Evolutionary conservation across 2,888 invertebrate species (phyloP).

Genomic region (Caenorhabditis auriculariae): DNA sequence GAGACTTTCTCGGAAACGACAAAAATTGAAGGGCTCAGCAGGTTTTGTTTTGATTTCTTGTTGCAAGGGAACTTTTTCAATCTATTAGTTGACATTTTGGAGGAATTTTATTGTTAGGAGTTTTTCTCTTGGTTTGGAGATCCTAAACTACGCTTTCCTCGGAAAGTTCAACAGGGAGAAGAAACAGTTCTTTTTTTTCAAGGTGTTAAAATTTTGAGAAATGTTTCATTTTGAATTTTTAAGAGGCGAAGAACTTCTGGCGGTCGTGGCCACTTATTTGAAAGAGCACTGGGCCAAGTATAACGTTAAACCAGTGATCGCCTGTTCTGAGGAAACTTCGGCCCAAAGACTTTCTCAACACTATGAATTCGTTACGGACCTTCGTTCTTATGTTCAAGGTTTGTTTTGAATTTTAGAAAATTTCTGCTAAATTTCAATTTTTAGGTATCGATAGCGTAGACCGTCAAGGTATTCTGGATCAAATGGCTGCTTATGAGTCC

Average conservation of each 20-base stretch:
- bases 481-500: conserved; percentile 69
- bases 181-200: too few relatives aligned
- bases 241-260: conserved; percentile 35
- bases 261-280: conserved; percentile 30
- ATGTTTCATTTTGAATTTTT: too few relatives aligned
- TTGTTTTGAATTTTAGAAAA: not conserved
- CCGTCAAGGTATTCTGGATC: conserved; percentile 80
- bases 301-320: conserved; percentile 31
- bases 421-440: conserved; percentile 2
- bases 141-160: too few relatives aligned
- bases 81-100: too few relatives aligned
- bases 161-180: too few relatives aligned
- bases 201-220: too few relatives aligned
- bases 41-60: not conserved
- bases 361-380: conserved; percentile 13
- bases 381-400: too few relatives aligned
- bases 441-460: conserved; percentile 63
- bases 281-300: conserved; percentile 35
- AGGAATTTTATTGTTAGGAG: too few relatives aligned
- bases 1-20: conserved; percentile 74
- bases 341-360: conserved; percentile 14
- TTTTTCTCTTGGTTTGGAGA: too few relatives aligned
- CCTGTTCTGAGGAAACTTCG: conserved; percentile 39
- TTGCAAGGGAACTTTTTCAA: too few relatives aligned
- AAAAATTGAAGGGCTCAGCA: conserved; percentile 25